Evolutionary conservation across 1,140 invertebrate genomes (phyloP).

Genomic region (Euura saliciscinereae): DNA sequence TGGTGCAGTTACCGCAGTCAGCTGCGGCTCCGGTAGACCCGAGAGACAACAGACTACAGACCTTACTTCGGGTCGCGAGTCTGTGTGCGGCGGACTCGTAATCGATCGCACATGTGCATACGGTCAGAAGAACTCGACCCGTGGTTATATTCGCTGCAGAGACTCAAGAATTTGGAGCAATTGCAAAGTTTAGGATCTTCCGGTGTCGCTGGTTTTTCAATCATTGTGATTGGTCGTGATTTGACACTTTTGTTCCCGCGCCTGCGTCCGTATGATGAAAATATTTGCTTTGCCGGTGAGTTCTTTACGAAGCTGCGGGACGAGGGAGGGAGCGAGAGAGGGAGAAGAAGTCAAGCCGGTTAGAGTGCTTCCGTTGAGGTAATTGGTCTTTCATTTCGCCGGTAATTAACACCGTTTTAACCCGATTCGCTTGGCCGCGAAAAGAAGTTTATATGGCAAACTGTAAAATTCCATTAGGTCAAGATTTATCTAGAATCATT

Average conservation of each 20-base stretch:
- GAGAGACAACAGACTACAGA: not conserved
- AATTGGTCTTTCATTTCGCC: constrained; percentile 1
- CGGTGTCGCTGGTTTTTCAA: not conserved
- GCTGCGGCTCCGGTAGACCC: not conserved
- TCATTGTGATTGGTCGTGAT: no score
- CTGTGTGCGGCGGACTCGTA: not conserved
- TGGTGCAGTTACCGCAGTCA: not conserved
- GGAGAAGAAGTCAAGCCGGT: not conserved
- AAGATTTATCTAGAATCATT: not conserved
- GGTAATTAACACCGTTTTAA: not conserved
- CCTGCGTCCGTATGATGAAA: no score
- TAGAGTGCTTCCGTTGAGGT: not conserved
- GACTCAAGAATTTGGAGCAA: not conserved
- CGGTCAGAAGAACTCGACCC: not conserved
- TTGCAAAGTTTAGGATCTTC: not conserved
- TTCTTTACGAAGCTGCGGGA: not conserved
- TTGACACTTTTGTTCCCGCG: no score
- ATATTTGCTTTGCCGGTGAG: not conserved
- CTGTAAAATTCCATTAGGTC: not conserved
- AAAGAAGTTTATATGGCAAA: not conserved
- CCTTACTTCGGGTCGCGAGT: not conserved
- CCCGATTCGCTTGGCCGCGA: not conserved
- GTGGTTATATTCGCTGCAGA: not conserved
- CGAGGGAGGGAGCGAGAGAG: not conserved
- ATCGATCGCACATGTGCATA: not conserved